Percentiles rank a stretch among this genome's conserved stretches.
These are phyloP conservation scores for Mythimna vitellina DNA, from an alignment of 2,888 invertebrate species.

Conservation along the genomic window DNA sequence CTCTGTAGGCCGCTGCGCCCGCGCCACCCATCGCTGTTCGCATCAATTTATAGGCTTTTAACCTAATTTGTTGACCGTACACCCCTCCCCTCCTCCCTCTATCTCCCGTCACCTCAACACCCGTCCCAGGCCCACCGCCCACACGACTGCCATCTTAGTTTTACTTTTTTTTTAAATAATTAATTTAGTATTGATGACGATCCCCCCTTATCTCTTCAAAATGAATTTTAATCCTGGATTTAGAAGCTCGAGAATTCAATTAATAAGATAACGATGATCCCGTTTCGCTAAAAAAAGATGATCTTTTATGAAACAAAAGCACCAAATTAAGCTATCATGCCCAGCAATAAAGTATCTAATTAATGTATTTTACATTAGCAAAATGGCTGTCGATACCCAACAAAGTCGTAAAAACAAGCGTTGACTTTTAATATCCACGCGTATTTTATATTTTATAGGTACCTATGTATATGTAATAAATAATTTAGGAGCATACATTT, in stretches of 20 bases:
- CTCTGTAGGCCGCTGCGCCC: conserved; percentile 80
- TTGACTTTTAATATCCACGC: conserved; percentile 81
- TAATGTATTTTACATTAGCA: conserved; percentile 86
- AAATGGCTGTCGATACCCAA: conserved; percentile 81
- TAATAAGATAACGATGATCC: conserved; percentile 73
- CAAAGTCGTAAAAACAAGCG: conserved; percentile 80
- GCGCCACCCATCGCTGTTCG: conserved; percentile 88
- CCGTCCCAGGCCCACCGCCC: conserved; percentile 71
- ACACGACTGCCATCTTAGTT: conserved; percentile 73
- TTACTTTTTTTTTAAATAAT: conserved; percentile 77
- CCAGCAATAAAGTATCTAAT: conserved; percentile 83
- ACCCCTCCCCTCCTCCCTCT: conserved; percentile 44
- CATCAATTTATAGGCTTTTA: conserved; percentile 90
- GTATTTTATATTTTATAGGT: conserved; percentile 75
- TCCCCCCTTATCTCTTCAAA: conserved; percentile 73
- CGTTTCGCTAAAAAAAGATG: conserved; percentile 73
- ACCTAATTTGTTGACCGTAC: conserved; percentile 87
- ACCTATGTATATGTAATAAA: conserved; percentile 73
- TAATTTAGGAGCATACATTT: conserved; percentile 71
- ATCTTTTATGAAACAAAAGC: conserved; percentile 74
- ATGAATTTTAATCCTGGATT: conserved; percentile 77
- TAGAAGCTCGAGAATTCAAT: conserved; percentile 76
- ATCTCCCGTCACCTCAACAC: conserved; percentile 39
- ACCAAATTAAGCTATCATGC: conserved; percentile 85
- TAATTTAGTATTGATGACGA: conserved; percentile 77